Percentiles rank a stretch among this genome's conserved stretches.
Evolutionary conservation across 2,113 vertebrate species (phyloP).

Genomic region (Empidonax traillii): DNA sequence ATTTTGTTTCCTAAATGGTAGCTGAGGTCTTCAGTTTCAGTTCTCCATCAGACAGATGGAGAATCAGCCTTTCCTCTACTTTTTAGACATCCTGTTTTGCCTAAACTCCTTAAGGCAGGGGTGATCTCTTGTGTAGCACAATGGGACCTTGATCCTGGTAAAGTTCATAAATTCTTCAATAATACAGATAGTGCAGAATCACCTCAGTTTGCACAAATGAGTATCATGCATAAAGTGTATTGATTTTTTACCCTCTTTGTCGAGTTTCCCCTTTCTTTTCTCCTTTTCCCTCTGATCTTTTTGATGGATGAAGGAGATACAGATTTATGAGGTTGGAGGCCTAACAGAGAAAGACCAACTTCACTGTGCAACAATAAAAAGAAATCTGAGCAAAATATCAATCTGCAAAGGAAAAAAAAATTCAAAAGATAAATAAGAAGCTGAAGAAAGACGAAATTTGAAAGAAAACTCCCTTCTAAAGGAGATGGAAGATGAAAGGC

Average conservation of each 20-base stretch:
- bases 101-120: neutral
- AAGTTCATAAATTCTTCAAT: neutral
- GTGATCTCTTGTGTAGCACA: neutral
- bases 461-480: neutral
- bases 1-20: neutral
- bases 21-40: neutral
- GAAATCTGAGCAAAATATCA: conserved; percentile 4
- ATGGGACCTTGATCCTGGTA: neutral
- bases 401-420: neutral
- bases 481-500: neutral
- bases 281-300: neutral
- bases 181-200: neutral
- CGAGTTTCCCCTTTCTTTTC: neutral
- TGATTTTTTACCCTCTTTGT: neutral
- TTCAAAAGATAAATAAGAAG: conserved; percentile 11
- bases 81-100: neutral
- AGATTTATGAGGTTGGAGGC: neutral
- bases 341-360: neutral
- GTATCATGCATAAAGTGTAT: neutral
- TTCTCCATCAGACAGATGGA: neutral
- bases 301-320: neutral
- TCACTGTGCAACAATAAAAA: neutral
- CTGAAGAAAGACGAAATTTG: neutral
- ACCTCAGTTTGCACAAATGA: neutral
- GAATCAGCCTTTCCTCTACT: neutral